These are phyloP conservation scores for Heterotis niloticus DNA, from an alignment of 2,113 vertebrate species.

Conservation along the genomic window DNA sequence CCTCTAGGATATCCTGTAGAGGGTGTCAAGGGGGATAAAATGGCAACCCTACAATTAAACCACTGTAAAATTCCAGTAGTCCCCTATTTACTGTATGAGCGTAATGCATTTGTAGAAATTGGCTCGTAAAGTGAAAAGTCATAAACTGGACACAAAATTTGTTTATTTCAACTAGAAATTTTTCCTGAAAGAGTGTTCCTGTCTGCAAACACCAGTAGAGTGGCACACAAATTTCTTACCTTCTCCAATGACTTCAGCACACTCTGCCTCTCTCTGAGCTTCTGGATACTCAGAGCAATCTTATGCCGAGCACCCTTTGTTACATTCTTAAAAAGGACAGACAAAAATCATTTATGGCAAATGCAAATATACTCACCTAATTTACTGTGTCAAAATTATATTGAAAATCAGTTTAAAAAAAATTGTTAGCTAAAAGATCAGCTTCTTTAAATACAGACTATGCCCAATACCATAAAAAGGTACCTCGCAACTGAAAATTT, in stretches of 20 bases:
- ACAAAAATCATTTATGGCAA: not conserved
- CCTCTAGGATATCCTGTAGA: conserved; percentile 85
- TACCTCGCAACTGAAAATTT: not conserved
- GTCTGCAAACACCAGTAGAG: not conserved
- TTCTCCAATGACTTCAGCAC: conserved; percentile 88
- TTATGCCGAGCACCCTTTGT: conserved; percentile 93
- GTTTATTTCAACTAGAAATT: not conserved
- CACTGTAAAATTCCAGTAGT: not conserved
- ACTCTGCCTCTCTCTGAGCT: conserved; percentile 81
- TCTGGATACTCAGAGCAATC: conserved; percentile 92
- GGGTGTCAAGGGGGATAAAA: conserved; percentile 10
- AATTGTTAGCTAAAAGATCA: not conserved
- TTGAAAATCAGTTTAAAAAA: not conserved
- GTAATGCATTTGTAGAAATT: not conserved
- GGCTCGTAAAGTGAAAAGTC: too few species aligned
- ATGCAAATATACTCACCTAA: too few species aligned
- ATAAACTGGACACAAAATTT: too few species aligned
- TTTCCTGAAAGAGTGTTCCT: not conserved
- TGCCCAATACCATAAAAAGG: not conserved
- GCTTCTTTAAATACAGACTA: not conserved
- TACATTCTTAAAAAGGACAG: conserved; percentile 71
- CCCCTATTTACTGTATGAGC: not conserved
- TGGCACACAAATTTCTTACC: conserved; percentile 54
- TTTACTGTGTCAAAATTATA: not conserved
- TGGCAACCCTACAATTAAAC: too few species aligned